Percentiles rank a stretch among this genome's conserved stretches.
Evolutionary conservation across 2,888 invertebrate species (phyloP).

Genomic region (Hydrotaea diabolus): DNA sequence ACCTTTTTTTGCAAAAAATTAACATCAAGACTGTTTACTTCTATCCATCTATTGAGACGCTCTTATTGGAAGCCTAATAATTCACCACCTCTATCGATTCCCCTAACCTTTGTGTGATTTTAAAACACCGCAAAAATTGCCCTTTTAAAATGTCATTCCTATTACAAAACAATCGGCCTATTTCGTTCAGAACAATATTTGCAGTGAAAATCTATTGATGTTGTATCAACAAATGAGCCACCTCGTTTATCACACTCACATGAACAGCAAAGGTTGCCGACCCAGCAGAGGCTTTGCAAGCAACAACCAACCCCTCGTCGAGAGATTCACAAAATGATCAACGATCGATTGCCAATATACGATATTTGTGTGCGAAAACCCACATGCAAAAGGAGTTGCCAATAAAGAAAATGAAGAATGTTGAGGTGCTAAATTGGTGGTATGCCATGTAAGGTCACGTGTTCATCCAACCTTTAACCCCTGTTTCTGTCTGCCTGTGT

Average conservation of each 20-base stretch:
- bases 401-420: neutral
- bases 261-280: neutral
- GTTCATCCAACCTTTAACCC: neutral
- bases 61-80: neutral
- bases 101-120: neutral
- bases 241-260: conserved; percentile 6
- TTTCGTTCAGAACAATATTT: neutral
- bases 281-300: neutral
- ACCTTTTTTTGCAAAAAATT: too few species aligned
- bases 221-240: neutral
- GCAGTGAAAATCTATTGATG: neutral
- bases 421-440: neutral
- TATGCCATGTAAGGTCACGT: neutral
- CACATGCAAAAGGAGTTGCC: neutral
- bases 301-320: neutral
- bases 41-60: too few species aligned
- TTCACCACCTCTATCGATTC: neutral
- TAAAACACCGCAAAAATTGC: neutral
- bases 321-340: neutral
- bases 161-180: neutral
- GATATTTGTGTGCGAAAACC: neutral
- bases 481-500: neutral
- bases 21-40: too few species aligned
- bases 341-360: neutral
- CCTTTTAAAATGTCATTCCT: neutral